Percentiles rank a stretch among this genome's conserved stretches.
Evolutionary conservation across 2,888 invertebrate genomes (phyloP).

Genomic region (Hypomecis punctinalis): DNA sequence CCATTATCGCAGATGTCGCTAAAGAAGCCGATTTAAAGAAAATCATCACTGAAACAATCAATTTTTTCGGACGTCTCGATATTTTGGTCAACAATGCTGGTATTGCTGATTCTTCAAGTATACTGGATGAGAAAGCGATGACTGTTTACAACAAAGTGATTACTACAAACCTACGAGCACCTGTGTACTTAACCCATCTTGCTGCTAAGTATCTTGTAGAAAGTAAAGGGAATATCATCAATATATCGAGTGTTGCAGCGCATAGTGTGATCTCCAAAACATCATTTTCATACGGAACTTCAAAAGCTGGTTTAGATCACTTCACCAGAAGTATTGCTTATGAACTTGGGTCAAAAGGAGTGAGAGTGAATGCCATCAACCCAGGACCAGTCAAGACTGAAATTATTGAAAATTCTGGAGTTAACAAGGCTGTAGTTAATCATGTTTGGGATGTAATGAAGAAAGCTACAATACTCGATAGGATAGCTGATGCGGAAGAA

Average conservation of each 20-base stretch:
- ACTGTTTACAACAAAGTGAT: conserved; percentile 49
- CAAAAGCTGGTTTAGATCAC: conserved; percentile 89
- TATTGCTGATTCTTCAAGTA: conserved; percentile 35
- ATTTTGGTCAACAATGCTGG: conserved; percentile 58
- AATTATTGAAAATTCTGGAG: conserved; percentile 41
- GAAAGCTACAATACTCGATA: conserved; percentile 91
- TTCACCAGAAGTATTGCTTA: conserved; percentile 93
- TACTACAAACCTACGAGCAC: conserved; percentile 51
- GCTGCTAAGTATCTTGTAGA: conserved; percentile 43
- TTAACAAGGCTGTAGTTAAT: conserved; percentile 1
- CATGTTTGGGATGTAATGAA: conserved; percentile 86
- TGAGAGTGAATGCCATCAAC: conserved; percentile 92
- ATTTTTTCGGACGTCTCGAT: conserved; percentile 51
- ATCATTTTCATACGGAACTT: conserved; percentile 41
- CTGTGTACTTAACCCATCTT: conserved; percentile 49
- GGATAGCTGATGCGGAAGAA: conserved; percentile 89
- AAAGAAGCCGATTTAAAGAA: conserved; percentile 44
- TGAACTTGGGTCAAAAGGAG: conserved; percentile 88
- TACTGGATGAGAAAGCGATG: conserved; percentile 47
- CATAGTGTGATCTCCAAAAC: conserved; percentile 13
- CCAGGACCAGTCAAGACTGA: conserved; percentile 92
- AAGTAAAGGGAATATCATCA: conserved; percentile 48
- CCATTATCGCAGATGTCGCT: conserved; percentile 49
- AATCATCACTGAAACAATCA: conserved; percentile 45
- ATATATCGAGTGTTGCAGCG: conserved; percentile 46